phyloP scores from a whole-genome alignment of 2,113 vertebrate genomes.

The human (Homo sapiens) region DNA sequence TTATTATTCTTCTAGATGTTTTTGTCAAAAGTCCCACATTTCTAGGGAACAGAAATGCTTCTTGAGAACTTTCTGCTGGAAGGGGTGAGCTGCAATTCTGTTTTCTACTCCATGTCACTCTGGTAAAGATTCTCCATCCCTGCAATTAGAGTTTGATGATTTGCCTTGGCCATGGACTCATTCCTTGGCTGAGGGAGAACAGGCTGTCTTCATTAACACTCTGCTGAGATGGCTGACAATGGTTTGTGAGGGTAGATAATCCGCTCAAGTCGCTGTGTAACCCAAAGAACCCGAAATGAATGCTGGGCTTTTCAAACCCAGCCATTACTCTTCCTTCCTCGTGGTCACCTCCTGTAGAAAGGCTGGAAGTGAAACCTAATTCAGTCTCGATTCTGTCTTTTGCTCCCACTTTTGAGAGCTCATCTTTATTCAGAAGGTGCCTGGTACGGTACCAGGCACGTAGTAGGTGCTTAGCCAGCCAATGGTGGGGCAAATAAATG shows the following conservation, averaged over 20 bases:
- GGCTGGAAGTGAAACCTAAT: not conserved
- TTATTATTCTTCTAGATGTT: too few relatives aligned
- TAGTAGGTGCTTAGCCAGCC: not conserved
- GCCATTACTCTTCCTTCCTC: too few relatives aligned
- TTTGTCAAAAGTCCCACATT: fast-evolving
- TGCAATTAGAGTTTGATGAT: not conserved
- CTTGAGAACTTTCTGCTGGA: not conserved
- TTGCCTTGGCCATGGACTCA: not conserved
- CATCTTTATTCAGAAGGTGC: not conserved
- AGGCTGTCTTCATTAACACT: not conserved
- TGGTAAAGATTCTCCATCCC: not conserved
- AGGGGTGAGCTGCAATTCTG: fast-evolving
- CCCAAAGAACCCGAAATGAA: not conserved
- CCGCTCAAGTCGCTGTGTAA: not conserved
- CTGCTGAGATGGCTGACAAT: fast-evolving
- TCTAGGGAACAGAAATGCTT: not conserved
- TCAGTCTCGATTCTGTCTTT: not conserved
- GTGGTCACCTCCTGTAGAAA: not conserved
- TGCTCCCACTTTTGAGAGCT: not conserved
- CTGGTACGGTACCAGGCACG: not conserved
- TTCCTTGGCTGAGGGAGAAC: not conserved
- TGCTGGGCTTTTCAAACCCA: not conserved
- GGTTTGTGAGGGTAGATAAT: not conserved
- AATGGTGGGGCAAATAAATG: not conserved
- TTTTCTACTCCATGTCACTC: not conserved